Evolutionary conservation across 2,113 vertebrate species (phyloP).

Genomic region (Axis porcinus): DNA sequence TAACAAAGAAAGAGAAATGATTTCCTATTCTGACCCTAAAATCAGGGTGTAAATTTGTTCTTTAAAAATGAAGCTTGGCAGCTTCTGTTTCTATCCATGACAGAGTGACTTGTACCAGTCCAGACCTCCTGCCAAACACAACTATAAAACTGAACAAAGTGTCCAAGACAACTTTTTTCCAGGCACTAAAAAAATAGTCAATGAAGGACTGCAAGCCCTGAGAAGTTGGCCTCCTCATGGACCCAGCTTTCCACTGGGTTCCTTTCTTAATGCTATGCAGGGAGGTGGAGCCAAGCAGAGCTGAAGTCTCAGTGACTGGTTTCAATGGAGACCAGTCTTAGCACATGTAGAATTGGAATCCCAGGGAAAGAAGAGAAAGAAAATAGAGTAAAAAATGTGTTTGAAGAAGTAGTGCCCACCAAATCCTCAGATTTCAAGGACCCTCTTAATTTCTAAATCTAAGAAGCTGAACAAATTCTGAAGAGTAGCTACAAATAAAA

Average conservation of each 20-base stretch:
- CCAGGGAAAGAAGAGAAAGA: not conserved
- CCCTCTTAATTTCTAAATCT: not conserved
- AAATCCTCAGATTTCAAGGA: not conserved
- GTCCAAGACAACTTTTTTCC: not conserved
- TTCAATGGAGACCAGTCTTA: not conserved
- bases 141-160: conserved; percentile 12
- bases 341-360: not conserved
- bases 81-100: not conserved
- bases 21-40: not conserved
- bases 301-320: not conserved
- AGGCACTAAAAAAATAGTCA: not conserved
- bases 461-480: not conserved
- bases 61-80: not conserved
- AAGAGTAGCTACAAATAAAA: not conserved
- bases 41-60: not conserved
- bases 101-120: not conserved
- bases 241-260: not conserved
- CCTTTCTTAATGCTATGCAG: not conserved
- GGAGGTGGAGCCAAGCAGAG: not conserved
- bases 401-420: not conserved
- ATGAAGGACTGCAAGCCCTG: not conserved
- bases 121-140: not conserved
- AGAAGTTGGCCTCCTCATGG: not conserved
- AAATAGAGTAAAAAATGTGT: not conserved
- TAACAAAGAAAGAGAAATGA: not conserved